Base-by-base conservation (phyloP, 2,888 invertebrate species). In the Microplitis deprimator region DNA sequence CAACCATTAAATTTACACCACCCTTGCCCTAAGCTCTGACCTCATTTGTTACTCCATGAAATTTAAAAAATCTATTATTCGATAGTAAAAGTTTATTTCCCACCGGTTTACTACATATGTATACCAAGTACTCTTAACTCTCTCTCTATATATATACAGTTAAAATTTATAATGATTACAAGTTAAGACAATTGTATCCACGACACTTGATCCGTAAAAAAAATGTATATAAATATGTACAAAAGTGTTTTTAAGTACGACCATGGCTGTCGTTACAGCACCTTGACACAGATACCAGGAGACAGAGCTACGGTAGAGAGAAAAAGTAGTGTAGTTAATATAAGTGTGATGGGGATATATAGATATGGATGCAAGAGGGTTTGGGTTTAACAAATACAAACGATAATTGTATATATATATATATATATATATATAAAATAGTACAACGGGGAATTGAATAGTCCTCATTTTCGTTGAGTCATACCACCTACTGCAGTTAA, bases 261-360 rank as follows among this genome's bases (percentile, higher is more conserved):
- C 84, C 85, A 85, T 83, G 85, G 84, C 83, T 76, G 61, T 67
- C 77, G 77, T 82, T 83, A 82, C 86, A 85, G 86, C 84, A 87
- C 88, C 88, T 87, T 89, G 88, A 88, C 88, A 88, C 85, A 85
- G 82, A 87, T 88, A 85, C 83, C 78, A 16, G 17, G 59, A 75
- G 70, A 68, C 69, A 65, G 41, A 59, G n/a, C 13, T 17, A 29
- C 38, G 29, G 38, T 40, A 73, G 65, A 61, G 17, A 60, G 39
- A 38, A 65, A 73, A 73, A 73, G 17, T 50, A 50, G 50, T 50
- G 50, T 50, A 50, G 50, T 50, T 29, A 29, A 29, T 29, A 29
- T 29, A 29, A 29, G 29, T 29, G 29, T 29, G 29, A 29, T 29
- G 29, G 29, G 3, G 29, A 29, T 29, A 29, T 29, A 29, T 29